Base-by-base conservation (phyloP, 2,888 invertebrate genomes). In the Megalurothrips usitatus region DNA sequence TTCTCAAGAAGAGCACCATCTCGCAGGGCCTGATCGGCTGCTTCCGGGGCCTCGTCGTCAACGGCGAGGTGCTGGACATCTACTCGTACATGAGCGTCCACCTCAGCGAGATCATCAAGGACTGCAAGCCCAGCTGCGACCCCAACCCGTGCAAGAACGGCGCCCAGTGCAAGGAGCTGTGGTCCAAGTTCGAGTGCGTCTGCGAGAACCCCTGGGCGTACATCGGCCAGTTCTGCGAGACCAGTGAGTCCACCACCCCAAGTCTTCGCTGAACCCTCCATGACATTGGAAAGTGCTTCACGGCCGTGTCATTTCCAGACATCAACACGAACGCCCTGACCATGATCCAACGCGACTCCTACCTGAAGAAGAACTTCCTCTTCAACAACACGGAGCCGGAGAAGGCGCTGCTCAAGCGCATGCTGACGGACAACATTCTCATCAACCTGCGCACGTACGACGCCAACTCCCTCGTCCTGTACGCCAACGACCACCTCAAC, bases 171-270 rank as follows among this genome's bases (percentile, higher is more conserved):
- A 95, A 95, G 85, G 96, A 97, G 86, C 89, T 94, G 0, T 97
- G 97, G 97, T 96, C 96, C 82, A 93, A 94, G 49, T 97, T 96
- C 85, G 94, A 94, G 85, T 98, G 98, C 87, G 93, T 95, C 83
- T 98, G 98, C 88, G 93, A 93, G 84, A 97, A 97, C 87, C 92
- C 92, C 75, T 96, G 96, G 95, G 96, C 97, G 0, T 97, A 97
- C 87, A 91, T 94, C 83, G 98, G 98, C 83, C 90, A 91, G 82
- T 94, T 93, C 86, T 98, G 98, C 87, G 96, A 97, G 89, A 94
- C 92, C 85, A 97, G 97, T 97, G 88, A 91, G 92, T 90, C 80
- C 79, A 63, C 52, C 80, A 78, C 17, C 52, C 12, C 17, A 52
- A n/a, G n/a, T 43, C 34, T 43, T 4, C 34, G 6, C 34, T 43